Percentiles rank a stretch among this genome's conserved stretches.
Evolutionary conservation across 2,797 vertebrate genomes (phyloP).

Genomic region (Gastrophryne carolinensis): DNA sequence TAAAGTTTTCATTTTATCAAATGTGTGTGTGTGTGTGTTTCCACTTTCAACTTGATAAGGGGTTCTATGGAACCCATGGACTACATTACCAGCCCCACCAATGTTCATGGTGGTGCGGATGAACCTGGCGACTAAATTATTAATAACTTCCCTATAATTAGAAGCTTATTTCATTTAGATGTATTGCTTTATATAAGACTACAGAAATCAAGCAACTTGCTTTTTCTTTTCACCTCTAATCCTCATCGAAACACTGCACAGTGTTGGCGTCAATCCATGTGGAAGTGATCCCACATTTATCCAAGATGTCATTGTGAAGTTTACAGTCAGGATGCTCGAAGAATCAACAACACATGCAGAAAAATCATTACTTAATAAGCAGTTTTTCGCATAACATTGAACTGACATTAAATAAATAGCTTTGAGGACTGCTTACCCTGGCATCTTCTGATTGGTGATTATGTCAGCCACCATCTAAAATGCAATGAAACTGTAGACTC

Average conservation of each 20-base stretch:
- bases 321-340: conserved; percentile 11
- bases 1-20: too few species aligned
- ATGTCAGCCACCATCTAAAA: conserved; percentile 36
- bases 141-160: conserved; percentile 22
- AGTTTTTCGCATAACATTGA: conserved; percentile 34
- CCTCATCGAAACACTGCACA: conserved; percentile 10
- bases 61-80: too few species aligned
- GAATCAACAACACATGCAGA: conserved; percentile 20
- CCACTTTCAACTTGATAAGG: too few species aligned
- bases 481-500: too few species aligned
- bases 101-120: too few species aligned
- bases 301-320: conserved; percentile 36
- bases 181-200: conserved; percentile 5
- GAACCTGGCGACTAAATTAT: background rate
- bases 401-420: conserved; percentile 46
- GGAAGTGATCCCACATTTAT: conserved; percentile 28
- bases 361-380: conserved; percentile 39
- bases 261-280: conserved; percentile 22
- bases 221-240: conserved; percentile 38
- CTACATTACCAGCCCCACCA: too few species aligned
- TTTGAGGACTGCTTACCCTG: conserved; percentile 1
- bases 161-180: conserved; percentile 8
- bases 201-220: too few species aligned
- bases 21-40: too few species aligned
- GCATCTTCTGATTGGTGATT: conserved; percentile 33